Evolutionary conservation across 2,797 vertebrate genomes (phyloP).

Genomic region (Antennarius maculatus): DNA sequence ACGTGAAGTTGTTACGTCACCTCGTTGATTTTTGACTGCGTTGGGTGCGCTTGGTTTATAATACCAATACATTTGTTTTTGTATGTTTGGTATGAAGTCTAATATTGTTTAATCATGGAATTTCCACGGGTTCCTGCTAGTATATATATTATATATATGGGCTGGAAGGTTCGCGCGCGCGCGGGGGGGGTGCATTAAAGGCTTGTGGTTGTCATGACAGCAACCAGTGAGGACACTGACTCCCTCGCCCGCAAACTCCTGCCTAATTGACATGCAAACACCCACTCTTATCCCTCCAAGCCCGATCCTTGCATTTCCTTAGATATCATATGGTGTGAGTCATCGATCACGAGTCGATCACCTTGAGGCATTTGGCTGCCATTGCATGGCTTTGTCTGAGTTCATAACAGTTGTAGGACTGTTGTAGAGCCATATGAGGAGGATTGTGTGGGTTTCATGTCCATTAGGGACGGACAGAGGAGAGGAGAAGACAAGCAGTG

Average conservation of each 20-base stretch:
- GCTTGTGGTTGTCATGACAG: slow-evolving; percentile 67
- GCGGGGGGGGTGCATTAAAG: slow-evolving; percentile 18
- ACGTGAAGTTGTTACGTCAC: too few relatives aligned
- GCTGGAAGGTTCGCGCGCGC: slow-evolving; percentile 6
- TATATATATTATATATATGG: background rate
- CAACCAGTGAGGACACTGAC: slow-evolving; percentile 33
- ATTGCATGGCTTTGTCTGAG: background rate
- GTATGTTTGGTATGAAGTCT: too few relatives aligned
- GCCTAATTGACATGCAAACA: slow-evolving; percentile 49
- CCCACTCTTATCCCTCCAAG: slow-evolving; percentile 36
- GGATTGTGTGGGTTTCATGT: background rate
- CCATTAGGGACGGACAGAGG: background rate
- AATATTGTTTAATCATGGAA: too few relatives aligned
- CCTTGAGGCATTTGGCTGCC: slow-evolving; percentile 7
- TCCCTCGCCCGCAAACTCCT: slow-evolving; percentile 44
- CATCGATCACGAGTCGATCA: slow-evolving; percentile 17
- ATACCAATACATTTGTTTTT: too few relatives aligned
- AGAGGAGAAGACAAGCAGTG: background rate
- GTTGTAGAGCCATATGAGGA: background rate
- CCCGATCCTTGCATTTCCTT: slow-evolving; percentile 15
- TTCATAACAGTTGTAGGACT: background rate
- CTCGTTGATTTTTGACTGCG: too few relatives aligned
- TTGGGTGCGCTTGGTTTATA: too few relatives aligned
- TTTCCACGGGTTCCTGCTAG: too few relatives aligned
- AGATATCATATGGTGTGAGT: slow-evolving; percentile 5